phyloP scores from a whole-genome alignment of 2,888 invertebrate genomes.

The Callyntrura guangdongensis region DNA sequence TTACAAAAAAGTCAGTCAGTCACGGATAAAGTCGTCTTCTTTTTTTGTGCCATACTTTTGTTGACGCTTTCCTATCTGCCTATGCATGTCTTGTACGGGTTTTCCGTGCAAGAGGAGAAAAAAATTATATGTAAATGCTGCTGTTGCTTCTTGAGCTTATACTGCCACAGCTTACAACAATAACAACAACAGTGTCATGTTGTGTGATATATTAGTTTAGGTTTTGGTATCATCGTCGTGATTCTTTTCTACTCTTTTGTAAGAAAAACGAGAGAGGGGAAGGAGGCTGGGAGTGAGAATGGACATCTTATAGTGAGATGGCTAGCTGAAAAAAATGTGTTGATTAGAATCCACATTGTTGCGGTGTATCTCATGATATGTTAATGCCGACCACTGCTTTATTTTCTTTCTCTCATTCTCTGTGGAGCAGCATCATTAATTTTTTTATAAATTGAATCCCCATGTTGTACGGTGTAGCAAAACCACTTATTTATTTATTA shows the following conservation, averaged over 20 bases:
- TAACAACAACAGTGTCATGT: slow-evolving; percentile 50
- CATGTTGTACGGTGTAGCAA: background rate
- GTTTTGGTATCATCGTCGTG: slow-evolving; percentile 1
- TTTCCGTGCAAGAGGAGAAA: background rate
- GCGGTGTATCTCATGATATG: slow-evolving; percentile 14
- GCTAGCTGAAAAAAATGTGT: background rate
- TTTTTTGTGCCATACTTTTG: slow-evolving; percentile 53
- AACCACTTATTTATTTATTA: background rate
- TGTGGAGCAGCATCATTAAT: slow-evolving; percentile 19
- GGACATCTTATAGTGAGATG: slow-evolving; percentile 33
- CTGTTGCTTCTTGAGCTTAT: background rate
- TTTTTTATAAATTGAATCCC: slow-evolving; percentile 30
- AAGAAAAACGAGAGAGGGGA: background rate
- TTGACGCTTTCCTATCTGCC: slow-evolving; percentile 34
- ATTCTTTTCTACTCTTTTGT: background rate
- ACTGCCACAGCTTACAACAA: no score
- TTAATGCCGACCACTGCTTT: background rate
- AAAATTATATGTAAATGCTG: background rate
- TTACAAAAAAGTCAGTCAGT: slow-evolving; percentile 64
- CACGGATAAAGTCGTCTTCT: slow-evolving; percentile 67
- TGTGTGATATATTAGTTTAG: slow-evolving; percentile 68
- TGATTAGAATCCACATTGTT: slow-evolving; percentile 20
- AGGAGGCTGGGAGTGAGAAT: background rate
- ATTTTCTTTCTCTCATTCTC: background rate
- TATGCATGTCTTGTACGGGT: slow-evolving; percentile 4